Conservation (phyloP, 2,797 vertebrate species). For the Lacerta bilineata region DNA sequence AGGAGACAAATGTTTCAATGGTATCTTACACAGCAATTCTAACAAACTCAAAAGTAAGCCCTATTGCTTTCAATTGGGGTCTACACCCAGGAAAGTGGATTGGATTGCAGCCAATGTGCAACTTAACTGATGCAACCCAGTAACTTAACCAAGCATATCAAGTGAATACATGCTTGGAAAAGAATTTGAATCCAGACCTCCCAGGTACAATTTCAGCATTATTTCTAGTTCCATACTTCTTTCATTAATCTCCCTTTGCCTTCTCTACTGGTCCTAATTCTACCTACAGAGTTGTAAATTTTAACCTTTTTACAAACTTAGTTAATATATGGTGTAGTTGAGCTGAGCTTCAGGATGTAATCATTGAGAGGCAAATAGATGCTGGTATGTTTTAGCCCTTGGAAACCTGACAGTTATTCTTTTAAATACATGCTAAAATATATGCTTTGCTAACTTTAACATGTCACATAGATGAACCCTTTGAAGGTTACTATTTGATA, state of each 20-base stretch:
- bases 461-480: neutral
- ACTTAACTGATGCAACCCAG: neutral
- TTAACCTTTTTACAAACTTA: neutral
- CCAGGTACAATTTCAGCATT: neutral
- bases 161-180: neutral
- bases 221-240: neutral
- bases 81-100: no score
- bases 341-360: neutral
- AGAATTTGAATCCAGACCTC: neutral
- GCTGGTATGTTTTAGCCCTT: neutral
- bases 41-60: neutral
- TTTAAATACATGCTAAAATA: neutral
- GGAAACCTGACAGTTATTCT: neutral
- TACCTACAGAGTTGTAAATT: neutral
- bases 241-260: neutral
- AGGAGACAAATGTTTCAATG: neutral
- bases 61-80: no score
- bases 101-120: neutral
- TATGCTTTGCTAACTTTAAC: neutral
- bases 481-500: neutral
- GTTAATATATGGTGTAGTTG: neutral
- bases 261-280: neutral
- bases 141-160: neutral
- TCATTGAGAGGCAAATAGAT: neutral
- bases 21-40: neutral